Evolutionary conservation across 2,888 invertebrate genomes (phyloP).

Genomic region (Eucera pruinosa): DNA sequence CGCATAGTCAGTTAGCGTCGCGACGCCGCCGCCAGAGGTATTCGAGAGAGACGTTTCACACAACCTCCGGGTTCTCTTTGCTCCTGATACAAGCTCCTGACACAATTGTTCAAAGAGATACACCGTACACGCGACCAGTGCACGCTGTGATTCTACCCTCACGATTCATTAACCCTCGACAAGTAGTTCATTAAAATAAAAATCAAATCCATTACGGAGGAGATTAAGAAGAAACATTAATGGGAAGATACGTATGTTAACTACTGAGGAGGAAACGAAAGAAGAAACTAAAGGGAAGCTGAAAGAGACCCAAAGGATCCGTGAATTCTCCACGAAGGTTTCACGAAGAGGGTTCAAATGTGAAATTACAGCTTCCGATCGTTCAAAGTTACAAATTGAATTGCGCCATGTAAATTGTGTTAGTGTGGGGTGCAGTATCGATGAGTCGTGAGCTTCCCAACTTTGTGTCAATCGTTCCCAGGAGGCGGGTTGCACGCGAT

Average conservation of each 20-base stretch:
- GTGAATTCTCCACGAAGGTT: too few relatives aligned
- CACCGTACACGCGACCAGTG: conserved; percentile 31
- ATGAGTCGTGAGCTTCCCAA: not conserved
- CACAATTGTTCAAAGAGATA: conserved; percentile 27
- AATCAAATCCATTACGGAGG: not conserved
- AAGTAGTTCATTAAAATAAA: not conserved
- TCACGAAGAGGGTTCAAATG: too few relatives aligned
- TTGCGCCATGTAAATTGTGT: not conserved
- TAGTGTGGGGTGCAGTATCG: conserved; percentile 17
- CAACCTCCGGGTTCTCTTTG: conserved; percentile 1
- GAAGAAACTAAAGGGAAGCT: not conserved
- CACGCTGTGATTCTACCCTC: not conserved
- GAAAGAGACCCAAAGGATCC: not conserved
- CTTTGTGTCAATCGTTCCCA: not conserved
- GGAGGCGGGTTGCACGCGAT: not conserved
- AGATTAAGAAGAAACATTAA: not conserved
- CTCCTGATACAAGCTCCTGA: conserved; percentile 19
- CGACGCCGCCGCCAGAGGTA: conserved; percentile 76
- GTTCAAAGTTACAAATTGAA: not conserved
- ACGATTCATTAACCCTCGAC: too few relatives aligned
- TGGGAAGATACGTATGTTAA: not conserved
- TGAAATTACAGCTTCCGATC: not conserved
- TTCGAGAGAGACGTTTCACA: conserved; percentile 40
- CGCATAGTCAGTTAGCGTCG: conserved; percentile 78
- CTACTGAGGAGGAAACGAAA: not conserved